Evolutionary conservation across 1,140 invertebrate genomes (phyloP), one percentile per base, ranked within the genome.

Genomic region (Lordiphosa collinella): DNA sequence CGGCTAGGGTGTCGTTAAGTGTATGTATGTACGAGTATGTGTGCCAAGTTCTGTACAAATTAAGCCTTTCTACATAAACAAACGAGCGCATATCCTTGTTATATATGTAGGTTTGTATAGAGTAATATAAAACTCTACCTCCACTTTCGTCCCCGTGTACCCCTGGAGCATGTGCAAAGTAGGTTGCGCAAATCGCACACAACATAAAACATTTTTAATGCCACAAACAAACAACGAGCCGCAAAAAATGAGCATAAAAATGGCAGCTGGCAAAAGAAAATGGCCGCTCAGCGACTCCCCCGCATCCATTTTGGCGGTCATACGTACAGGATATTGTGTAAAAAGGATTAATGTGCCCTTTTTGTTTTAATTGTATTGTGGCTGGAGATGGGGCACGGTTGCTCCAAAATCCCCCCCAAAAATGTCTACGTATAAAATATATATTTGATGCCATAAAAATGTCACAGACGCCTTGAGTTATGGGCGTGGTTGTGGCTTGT

Each of bases 201-300:
- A 76, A 76, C 78, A 84, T 84, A 84, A 84, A 84, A 84, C 78
- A 84, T 84, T 84, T 84, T 84, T 85, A 84, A 84, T 84, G 78
- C 78, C 78, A 84, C 54, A 52, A 75, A 66, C 35, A 65, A 59
- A 71, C 62, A 56, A 56, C 46, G 59, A 51, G 40, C 25, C 25
- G 25, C 38, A 82, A 74, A 82, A 82, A 76, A 72, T 58, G 72
- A 78, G 68, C 68, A 72, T 84, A 72, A 82, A 82, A 82, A 82
- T 82, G 76, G 76, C 76, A 82, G 76, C 68, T 72, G 68, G 76
- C 63, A 84, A 84, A 78, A 63, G 78, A 84, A 84, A 84, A 84
- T 84, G 78, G 79, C 78, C 73, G 72, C 65, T 54, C 53, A 52
- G 18, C 63, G 47, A 55, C 37, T 22, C 37, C 48, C 13, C 56